A percentile compares a stretch with the other conserved stretches of the same genome.
These are phyloP conservation scores for Alligator mississippiensis DNA, from an alignment of 2,113 vertebrate genomes.

Conservation along the genomic window DNA sequence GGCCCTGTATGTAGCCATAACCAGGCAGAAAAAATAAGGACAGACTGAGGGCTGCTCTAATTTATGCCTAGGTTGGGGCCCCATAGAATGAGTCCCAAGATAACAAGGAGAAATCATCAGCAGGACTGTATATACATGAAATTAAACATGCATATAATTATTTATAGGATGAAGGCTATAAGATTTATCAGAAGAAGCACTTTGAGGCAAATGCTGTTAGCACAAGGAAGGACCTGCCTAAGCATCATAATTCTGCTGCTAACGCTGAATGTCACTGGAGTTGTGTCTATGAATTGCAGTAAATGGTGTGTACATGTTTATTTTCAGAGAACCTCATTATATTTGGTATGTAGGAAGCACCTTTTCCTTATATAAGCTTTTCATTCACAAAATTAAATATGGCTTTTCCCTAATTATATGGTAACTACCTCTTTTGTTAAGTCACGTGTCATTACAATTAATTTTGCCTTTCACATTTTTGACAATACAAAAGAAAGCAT, in stretches of 20 bases:
- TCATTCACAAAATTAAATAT: not conserved
- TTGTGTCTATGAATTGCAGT: not conserved
- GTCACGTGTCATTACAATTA: not conserved
- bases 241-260: not conserved
- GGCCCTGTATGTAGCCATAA: too few species aligned
- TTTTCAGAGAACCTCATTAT: not conserved
- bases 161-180: not conserved
- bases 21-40: not conserved
- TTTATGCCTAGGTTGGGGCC: not conserved
- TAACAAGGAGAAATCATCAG: not conserved
- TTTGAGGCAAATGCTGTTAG: not conserved
- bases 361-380: not conserved
- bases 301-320: not conserved
- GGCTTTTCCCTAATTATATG: not conserved
- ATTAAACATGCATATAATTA: not conserved
- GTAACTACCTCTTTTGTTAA: not conserved
- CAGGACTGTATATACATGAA: rapidly evolving
- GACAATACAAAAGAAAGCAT: not conserved
- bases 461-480: not conserved
- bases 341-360: not conserved
- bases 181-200: not conserved
- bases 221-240: not conserved
- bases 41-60: not conserved
- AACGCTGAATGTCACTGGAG: not conserved
- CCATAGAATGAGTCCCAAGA: not conserved